Base-by-base conservation (phyloP, 2,888 invertebrate genomes). In the Amphimallon solstitiale region DNA sequence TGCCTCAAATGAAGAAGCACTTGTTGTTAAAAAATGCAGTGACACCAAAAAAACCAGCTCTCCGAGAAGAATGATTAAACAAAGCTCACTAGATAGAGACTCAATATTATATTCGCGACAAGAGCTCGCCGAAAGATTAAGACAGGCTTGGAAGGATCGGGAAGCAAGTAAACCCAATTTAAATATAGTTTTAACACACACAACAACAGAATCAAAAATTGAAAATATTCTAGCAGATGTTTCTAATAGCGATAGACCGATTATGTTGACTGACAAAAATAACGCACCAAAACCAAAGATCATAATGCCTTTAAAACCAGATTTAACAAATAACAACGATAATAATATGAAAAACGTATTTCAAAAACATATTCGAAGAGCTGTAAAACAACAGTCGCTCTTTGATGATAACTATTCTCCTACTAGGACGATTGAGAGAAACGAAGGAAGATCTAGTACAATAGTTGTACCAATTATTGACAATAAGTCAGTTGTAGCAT, bases 121-220 rank as follows among this genome's bases (percentile, higher is more conserved):
- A 72, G 84, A 86, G 68, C 72, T 86, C 14, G 83, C 84, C 2
- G 83, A 85, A 72, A 75, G 86, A 70, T 71, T 85, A 49, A 75
- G 84, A 56, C 79, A 82, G 9, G 84, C 84, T 0, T 85, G 85
- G 85, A 82, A 82, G 63, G 83, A 85, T 38, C 76, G 84, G 1
- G 63, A 71, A 68, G 56, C 37, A 56, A 85, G 83, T 3, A 87
- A 86, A 74, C 84, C 86, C 1, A 89, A 88, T 76, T 81, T 89
- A 38, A 86, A 86, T 62, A 89, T 89, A 68, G 87, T 88, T 71
- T 77, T 89, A 59, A 84, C 87, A 0, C 86, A 86, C 68, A 84
- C 84, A 15, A 80, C 82, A n/a, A 78, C 80, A 67, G 83, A 82
- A 38, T 54, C 38, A 35, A 71, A 69, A 17, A 38, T 51, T 5